Evolutionary conservation across 2,888 invertebrate genomes (phyloP), one percentile per base, ranked within the genome.

Genomic region (Stictocephala bisonia): DNA sequence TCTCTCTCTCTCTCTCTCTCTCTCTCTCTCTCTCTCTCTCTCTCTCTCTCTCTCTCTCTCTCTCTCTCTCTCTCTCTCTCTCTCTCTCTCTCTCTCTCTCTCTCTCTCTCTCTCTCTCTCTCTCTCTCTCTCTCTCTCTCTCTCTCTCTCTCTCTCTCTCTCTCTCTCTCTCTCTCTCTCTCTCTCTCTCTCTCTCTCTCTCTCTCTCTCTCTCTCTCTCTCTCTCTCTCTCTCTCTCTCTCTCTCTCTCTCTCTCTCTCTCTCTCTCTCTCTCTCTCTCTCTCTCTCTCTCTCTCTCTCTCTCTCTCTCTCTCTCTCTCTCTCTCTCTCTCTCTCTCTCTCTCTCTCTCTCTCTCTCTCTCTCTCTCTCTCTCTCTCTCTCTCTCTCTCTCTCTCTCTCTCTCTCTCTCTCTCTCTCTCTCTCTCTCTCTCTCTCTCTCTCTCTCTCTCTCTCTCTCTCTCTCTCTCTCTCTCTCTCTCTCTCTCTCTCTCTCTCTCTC

Each of bases 41-140:
- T 35, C 35, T 35, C 35, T 35, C 35, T 35, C 35, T 35, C 35
- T 35, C 35, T 35, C 35, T 35, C 35, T 35, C 35, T 35, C 35
- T 35, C 35, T 35, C 35, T 35, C 35, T 35, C 35, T 35, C 35
- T 35, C 35, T 35, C 35, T 35, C 35, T 35, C 35, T 35, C 35
- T 35, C 35, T 35, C 35, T 35, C 35, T 35, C 35, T 35, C 35
- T 35, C 35, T 35, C 35, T 35, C 35, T 35, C 35, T 35, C 35
- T 35, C 35, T 35, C 35, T 35, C 35, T 35, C 35, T 35, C 35
- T 35, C 35, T 35, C 35, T 35, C 35, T 35, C 35, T 35, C 35
- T 35, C 35, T 35, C 35, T 35, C 53, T 53, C 53, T 53, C 53
- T 7, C 15, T 53, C 53, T 22, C 53, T 53, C 15, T 53, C 4